Conservation (phyloP, 2,797 vertebrate species). For the Triplophysa bombifrons region DNA sequence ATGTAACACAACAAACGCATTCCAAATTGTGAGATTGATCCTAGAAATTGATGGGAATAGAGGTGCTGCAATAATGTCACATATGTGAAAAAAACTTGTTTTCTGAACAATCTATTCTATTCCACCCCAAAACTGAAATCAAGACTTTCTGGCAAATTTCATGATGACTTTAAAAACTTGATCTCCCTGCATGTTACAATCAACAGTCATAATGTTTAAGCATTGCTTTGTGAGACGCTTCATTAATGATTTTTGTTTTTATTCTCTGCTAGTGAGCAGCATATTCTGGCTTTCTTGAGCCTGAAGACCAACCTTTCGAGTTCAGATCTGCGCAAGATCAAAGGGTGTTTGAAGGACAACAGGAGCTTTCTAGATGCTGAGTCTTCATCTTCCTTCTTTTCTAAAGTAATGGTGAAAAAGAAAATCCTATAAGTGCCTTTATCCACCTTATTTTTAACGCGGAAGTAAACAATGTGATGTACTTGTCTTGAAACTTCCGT, state of each 20-base stretch:
- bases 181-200: background rate
- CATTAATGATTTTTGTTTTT: background rate
- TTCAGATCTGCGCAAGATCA: slow-evolving; percentile 73
- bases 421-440: slow-evolving; percentile 39
- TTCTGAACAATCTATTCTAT: too few species aligned
- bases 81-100: too few species aligned
- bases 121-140: too few species aligned
- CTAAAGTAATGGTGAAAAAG: slow-evolving; percentile 67
- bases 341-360: slow-evolving; percentile 72
- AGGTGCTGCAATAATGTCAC: too few species aligned
- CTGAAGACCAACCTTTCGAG: slow-evolving; percentile 80
- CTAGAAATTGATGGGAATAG: too few species aligned
- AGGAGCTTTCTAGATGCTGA: background rate
- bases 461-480: too few species aligned
- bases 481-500: too few species aligned
- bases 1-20: too few species aligned
- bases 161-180: background rate
- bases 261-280: slow-evolving; percentile 74
- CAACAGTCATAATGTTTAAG: background rate
- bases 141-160: too few species aligned
- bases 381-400: slow-evolving; percentile 64
- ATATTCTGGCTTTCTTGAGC: slow-evolving; percentile 80
- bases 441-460: too few species aligned
- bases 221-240: background rate
- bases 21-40: too few species aligned